phyloP scores from a whole-genome alignment of 2,113 vertebrate genomes.

The Campylomormyrus numenius region DNA sequence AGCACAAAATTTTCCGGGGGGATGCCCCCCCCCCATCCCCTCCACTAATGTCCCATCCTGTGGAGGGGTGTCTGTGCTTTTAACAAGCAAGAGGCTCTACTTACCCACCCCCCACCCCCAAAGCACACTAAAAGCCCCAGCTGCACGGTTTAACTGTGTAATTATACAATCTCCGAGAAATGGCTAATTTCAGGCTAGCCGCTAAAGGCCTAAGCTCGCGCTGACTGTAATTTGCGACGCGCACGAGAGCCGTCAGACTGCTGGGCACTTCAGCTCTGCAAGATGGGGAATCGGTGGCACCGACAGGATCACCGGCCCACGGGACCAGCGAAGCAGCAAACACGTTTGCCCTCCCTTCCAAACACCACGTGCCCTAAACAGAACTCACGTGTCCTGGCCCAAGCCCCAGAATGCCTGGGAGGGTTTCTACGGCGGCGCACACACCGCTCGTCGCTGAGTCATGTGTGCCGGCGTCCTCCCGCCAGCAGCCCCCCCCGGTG shows the following conservation, averaged over 20 bases:
- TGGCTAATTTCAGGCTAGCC: neutral
- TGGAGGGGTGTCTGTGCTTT: neutral
- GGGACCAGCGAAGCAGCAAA: neutral
- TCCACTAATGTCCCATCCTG: neutral
- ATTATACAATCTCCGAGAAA: neutral
- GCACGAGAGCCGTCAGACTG: neutral
- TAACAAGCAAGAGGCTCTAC: neutral
- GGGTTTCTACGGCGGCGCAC: neutral
- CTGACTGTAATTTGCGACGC: neutral
- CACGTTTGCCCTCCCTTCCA: neutral
- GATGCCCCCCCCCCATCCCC: neutral
- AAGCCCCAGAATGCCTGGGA: neutral
- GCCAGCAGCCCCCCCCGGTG: neutral
- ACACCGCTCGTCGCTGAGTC: neutral
- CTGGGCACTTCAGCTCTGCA: neutral
- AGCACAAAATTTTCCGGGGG: neutral
- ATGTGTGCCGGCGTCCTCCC: neutral
- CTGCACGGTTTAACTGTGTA: neutral
- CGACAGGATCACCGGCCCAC: neutral
- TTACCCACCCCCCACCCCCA: neutral
- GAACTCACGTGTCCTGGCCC: neutral
- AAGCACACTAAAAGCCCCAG: neutral
- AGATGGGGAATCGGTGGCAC: neutral
- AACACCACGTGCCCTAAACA: neutral
- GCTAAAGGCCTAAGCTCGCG: neutral